phyloP scores from a whole-genome alignment of 2,888 invertebrate species.

The Gnatocerus cornutus region DNA sequence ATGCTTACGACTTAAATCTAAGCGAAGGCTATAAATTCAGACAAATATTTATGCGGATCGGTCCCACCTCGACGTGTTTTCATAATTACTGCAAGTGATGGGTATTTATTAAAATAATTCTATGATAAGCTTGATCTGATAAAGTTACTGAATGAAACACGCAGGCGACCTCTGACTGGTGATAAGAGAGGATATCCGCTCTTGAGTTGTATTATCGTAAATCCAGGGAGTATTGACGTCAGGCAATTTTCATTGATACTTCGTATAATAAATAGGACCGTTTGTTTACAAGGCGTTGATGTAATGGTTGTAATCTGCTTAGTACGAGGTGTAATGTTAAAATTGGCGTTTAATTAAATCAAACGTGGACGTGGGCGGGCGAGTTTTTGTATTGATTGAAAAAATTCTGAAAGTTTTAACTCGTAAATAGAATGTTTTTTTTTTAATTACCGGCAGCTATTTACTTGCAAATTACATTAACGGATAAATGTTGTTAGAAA shows the following conservation, averaged over 20 bases:
- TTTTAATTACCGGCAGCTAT: no score
- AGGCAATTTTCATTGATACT: conserved; percentile 30
- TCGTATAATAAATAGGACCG: conserved; percentile 1
- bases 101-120: neutral
- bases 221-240: conserved; percentile 32
- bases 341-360: conserved; percentile 3
- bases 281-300: neutral
- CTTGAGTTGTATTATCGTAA: conserved; percentile 29
- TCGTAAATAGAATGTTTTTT: no score
- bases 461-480: neutral
- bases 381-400: no score
- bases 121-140: conserved; percentile 34
- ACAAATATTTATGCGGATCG: conserved; percentile 8
- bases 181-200: conserved; percentile 41
- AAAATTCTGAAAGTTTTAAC: no score
- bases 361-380: no score
- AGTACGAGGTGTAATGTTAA: conserved; percentile 1
- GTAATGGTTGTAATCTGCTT: neutral
- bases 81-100: neutral
- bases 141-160: conserved; percentile 38
- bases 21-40: conserved; percentile 6
- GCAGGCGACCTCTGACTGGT: conserved; percentile 17
- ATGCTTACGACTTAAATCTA: conserved; percentile 12
- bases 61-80: neutral
- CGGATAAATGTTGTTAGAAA: conserved; percentile 5